Percentiles rank a stretch among this genome's conserved stretches.
Conservation (phyloP, 2,113 vertebrate species). For the human region DNA sequence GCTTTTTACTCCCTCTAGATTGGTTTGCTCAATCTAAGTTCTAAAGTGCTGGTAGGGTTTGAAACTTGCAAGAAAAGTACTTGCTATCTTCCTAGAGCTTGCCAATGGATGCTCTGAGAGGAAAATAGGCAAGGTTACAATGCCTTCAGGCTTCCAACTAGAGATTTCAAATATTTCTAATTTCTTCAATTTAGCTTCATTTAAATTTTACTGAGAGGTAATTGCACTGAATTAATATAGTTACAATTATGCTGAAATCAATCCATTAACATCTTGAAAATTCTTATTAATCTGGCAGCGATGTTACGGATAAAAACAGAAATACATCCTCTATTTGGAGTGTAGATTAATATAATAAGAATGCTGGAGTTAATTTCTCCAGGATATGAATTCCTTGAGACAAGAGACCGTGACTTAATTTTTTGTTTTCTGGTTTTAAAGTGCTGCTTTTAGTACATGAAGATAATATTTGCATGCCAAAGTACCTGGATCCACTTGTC, state of each 20-base stretch:
- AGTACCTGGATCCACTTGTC: conserved; percentile 54
- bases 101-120: conserved; percentile 68
- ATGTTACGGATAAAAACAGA: conserved; percentile 85
- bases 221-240: conserved; percentile 88
- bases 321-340: conserved; percentile 77
- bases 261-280: conserved; percentile 87
- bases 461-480: conserved; percentile 55
- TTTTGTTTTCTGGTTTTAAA: conserved; percentile 66
- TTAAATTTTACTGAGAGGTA: conserved; percentile 89
- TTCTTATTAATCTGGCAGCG: conserved; percentile 84
- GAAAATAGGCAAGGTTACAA: conserved; percentile 79
- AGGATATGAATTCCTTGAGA: conserved; percentile 75
- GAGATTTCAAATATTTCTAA: conserved; percentile 86
- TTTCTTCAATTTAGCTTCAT: conserved; percentile 88
- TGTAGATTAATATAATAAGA: conserved; percentile 81
- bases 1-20: neutral
- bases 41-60: conserved; percentile 61
- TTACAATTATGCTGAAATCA: conserved; percentile 86
- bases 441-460: conserved; percentile 29
- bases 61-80: conserved; percentile 39
- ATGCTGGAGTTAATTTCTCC: conserved; percentile 73
- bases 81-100: conserved; percentile 56
- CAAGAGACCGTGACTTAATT: conserved; percentile 54
- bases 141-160: conserved; percentile 82
- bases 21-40: conserved; percentile 40